These are phyloP conservation scores for Cerastis rubricosa DNA, from an alignment of 2,888 invertebrate species.

Conservation along the genomic window DNA sequence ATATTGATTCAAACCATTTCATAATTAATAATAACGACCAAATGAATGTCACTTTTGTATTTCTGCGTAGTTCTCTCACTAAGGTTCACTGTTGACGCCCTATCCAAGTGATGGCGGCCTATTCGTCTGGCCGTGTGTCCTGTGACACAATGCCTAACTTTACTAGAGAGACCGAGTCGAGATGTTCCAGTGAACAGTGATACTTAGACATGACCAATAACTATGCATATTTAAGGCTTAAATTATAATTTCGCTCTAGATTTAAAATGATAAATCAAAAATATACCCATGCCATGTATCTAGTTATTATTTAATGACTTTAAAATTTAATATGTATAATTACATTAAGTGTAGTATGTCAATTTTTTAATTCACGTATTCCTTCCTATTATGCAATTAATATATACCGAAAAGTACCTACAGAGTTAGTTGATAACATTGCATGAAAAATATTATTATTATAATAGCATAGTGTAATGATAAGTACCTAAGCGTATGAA, in stretches of 20 bases:
- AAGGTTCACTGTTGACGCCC: slow-evolving; percentile 51
- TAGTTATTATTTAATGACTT: slow-evolving; percentile 49
- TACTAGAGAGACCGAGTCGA: slow-evolving; percentile 15
- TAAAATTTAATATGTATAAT: slow-evolving; percentile 50
- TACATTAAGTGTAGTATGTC: slow-evolving; percentile 80
- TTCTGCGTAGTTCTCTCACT: slow-evolving; percentile 53
- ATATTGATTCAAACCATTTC: slow-evolving; percentile 53
- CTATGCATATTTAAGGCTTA: slow-evolving; percentile 45
- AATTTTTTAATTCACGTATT: slow-evolving; percentile 87
- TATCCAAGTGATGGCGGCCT: not conserved
- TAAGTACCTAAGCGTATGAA: slow-evolving; percentile 62
- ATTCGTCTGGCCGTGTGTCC: not conserved
- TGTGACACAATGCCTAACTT: slow-evolving; percentile 17
- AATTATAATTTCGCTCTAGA: slow-evolving; percentile 42
- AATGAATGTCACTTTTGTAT: slow-evolving; percentile 67
- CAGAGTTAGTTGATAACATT: slow-evolving; percentile 81
- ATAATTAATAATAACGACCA: slow-evolving; percentile 64
- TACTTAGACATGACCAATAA: slow-evolving; percentile 57
- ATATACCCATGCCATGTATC: slow-evolving; percentile 39
- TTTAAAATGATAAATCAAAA: slow-evolving; percentile 40
- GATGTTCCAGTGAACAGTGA: slow-evolving; percentile 49
- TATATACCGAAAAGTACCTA: slow-evolving; percentile 84
- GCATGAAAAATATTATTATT: slow-evolving; percentile 78
- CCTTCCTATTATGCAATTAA: slow-evolving; percentile 89
- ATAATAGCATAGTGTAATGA: slow-evolving; percentile 67